Conservation (phyloP, 2,797 vertebrate genomes). For the Rhynchotus rufescens region DNA sequence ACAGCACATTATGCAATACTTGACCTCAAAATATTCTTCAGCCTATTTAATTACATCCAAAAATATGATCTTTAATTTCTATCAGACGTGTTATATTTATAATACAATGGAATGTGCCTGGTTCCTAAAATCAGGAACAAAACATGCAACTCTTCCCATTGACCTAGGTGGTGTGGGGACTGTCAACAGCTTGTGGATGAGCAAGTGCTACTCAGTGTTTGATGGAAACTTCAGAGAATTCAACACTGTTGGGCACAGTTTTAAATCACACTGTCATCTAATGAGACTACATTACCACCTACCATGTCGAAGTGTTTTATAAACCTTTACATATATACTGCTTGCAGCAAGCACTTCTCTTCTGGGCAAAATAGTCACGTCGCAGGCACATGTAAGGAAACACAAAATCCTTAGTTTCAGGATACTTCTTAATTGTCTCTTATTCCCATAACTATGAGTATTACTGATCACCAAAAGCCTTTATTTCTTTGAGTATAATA, state of each 20-base stretch:
- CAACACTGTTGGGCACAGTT: not conserved
- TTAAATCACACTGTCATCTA: not conserved
- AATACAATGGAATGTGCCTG: not conserved
- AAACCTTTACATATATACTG: too few species aligned
- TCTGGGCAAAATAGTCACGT: not conserved
- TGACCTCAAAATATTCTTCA: not conserved
- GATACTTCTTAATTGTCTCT: not conserved
- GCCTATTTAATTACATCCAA: not conserved
- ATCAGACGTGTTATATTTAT: not conserved
- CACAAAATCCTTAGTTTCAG: fast-evolving
- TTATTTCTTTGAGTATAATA: not conserved
- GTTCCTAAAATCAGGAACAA: not conserved
- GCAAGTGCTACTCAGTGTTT: not conserved
- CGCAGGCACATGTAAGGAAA: not conserved
- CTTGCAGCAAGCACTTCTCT: not conserved
- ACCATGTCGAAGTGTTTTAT: not conserved
- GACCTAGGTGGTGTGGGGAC: not conserved
- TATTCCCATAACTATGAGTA: not conserved
- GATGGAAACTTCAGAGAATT: not conserved
- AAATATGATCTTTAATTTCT: not conserved
- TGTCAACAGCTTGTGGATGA: not conserved
- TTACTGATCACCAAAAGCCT: not conserved
- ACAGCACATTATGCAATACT: not conserved
- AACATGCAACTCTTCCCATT: not conserved
- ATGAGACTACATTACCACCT: not conserved